A percentile compares a stretch with the other conserved stretches of the same genome.
phyloP scores from a whole-genome alignment of 2,888 invertebrate genomes.

The Dolichomitus sp. region DNA sequence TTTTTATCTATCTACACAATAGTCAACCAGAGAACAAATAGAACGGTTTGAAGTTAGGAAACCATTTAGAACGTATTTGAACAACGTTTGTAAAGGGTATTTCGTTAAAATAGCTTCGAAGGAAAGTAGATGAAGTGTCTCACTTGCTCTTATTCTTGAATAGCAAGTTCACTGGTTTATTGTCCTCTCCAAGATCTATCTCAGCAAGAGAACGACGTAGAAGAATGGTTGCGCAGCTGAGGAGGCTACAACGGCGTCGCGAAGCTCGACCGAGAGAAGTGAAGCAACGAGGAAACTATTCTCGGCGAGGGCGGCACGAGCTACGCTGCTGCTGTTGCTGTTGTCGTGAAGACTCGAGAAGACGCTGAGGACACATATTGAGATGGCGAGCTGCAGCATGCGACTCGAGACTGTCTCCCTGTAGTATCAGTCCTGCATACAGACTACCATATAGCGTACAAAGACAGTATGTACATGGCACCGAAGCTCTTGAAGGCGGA shows the following conservation, averaged over 20 bases:
- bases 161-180: conserved; percentile 45
- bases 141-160: conserved; percentile 14
- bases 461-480: conserved; percentile 3
- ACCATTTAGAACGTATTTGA: conserved; percentile 1
- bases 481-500: conserved; percentile 50
- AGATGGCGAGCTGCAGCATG: conserved; percentile 14
- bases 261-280: conserved; percentile 30
- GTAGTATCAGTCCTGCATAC: conserved; percentile 25
- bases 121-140: not conserved
- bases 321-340: conserved; percentile 42
- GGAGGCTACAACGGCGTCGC: conserved; percentile 25
- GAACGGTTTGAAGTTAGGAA: not conserved
- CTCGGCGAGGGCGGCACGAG: conserved; percentile 48
- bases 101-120: not conserved
- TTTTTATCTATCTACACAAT: not conserved
- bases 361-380: conserved; percentile 50
- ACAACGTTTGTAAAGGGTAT: not conserved
- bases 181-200: conserved; percentile 41
- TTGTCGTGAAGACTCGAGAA: conserved; percentile 51
- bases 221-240: conserved; percentile 48
- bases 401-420: conserved; percentile 9
- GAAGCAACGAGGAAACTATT: conserved; percentile 59
- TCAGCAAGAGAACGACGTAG: conserved; percentile 28
- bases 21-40: not conserved
- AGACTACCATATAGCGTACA: conserved; percentile 38